phyloP scores from a whole-genome alignment of 2,888 invertebrate species.

The Conops quadrifasciatus region DNA sequence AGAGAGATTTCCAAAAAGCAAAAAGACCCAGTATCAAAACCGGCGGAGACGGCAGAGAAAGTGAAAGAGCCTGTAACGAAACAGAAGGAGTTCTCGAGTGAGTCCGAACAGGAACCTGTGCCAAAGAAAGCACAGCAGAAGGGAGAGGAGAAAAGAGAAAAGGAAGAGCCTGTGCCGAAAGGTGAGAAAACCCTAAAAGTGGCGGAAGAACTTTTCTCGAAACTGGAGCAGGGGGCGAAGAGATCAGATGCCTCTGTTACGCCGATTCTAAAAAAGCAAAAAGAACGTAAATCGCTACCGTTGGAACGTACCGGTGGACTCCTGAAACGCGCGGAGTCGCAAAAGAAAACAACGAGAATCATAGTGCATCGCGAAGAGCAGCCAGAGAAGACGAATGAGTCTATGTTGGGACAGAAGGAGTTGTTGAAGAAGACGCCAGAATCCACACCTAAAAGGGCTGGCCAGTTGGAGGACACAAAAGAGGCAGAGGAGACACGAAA shows the following conservation, averaged over 20 bases:
- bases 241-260: neutral
- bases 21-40: neutral
- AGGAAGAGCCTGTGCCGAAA: neutral
- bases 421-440: neutral
- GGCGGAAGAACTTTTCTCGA: conserved; percentile 11
- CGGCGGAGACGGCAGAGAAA: neutral
- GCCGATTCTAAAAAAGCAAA: too few species aligned
- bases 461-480: neutral
- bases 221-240: conserved; percentile 6
- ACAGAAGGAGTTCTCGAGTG: neutral
- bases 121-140: neutral
- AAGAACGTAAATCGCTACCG: too few species aligned
- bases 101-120: neutral
- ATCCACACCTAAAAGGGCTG: neutral
- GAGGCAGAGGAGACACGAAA: too few species aligned
- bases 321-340: too few species aligned
- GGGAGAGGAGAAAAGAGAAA: neutral
- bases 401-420: neutral
- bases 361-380: too few species aligned
- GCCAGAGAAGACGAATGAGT: neutral
- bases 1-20: neutral
- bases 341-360: too few species aligned
- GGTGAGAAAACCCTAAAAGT: neutral
- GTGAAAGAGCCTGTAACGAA: neutral
- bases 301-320: too few species aligned